Evolutionary conservation across 1,140 invertebrate species (phyloP).

Genomic region (Piezodorus guildinii): DNA sequence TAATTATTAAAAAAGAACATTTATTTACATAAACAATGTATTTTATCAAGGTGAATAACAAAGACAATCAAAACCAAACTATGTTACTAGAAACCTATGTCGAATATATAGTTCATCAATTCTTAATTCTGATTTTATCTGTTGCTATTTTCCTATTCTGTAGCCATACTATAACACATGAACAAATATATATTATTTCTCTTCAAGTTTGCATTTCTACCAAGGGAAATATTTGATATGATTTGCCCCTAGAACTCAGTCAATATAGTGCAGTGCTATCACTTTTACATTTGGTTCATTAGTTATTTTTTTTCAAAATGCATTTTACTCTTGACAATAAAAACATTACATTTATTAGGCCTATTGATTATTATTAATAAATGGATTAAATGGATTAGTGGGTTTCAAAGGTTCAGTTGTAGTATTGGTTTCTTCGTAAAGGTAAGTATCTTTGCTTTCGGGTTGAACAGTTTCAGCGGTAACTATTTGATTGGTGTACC

Average conservation of each 20-base stretch:
- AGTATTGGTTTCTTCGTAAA: conserved; percentile 22
- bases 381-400: conserved; percentile 7
- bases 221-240: no score
- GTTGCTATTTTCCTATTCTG: no score
- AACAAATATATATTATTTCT: background rate
- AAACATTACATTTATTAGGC: background rate
- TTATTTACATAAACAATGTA: no score
- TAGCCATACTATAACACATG: no score
- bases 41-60: no score
- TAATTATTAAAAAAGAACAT: no score
- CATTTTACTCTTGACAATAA: background rate
- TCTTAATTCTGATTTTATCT: no score
- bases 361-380: conserved; percentile 6
- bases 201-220: background rate
- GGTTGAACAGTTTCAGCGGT: conserved; percentile 26
- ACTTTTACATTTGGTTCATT: background rate
- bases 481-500: conserved; percentile 27
- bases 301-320: background rate
- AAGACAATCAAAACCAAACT: no score
- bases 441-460: conserved; percentile 26
- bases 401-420: background rate
- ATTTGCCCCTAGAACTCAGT: no score
- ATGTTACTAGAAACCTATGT: no score
- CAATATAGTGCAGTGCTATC: background rate
- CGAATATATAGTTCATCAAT: no score